Evolutionary conservation across 2,888 invertebrate species (phyloP), one percentile per base, ranked within the genome.

Genomic region (Aplocera efformata): DNA sequence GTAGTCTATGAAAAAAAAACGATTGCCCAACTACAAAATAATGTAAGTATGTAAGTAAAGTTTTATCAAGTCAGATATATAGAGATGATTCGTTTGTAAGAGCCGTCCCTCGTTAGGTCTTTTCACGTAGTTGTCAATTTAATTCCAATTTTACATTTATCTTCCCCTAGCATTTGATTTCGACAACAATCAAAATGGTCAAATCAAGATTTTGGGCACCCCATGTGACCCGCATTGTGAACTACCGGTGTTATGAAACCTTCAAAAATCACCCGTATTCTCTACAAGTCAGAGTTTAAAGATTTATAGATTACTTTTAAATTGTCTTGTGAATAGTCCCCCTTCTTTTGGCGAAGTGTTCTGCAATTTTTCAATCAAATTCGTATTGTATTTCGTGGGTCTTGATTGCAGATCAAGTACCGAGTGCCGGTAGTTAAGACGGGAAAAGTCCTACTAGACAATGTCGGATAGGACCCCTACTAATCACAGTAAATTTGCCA

Each of bases 351-450:
- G 61, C 66, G 54, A 62, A 60, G 53, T 63, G 62, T 67, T 68
- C 78, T 81, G 81, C 81, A 86, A 85, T 86, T 83, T 84, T 78
- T 81, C 82, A 86, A 85, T 85, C 76, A 77, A 72, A 67, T 60
- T 59, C 58, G 45, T 62, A 63, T 67, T 63, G 56, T 42, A 36
- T 32, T 49, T 41, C 34, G 10, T 22, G 30, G 34, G 48, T 64
- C 58, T 64, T 63, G 67, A 42, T 42, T 41, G 38, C 37, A 48
- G 40, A 46, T 51, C 56, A 62, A 17, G 5, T 17, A 17, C 2
- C 13, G 13, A 17, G 3, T 17, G n/a, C n/a, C n/a, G n/a, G n/a
- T n/a, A n/a, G n/a, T n/a, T n/a, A n/a, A 17, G 13, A 17, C 2
- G 13, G 13, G 2, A 17, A n/a, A n/a, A n/a, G n/a, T n/a, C n/a